Conservation (phyloP, 1,140 invertebrate species). For the Orius insidiosus region DNA sequence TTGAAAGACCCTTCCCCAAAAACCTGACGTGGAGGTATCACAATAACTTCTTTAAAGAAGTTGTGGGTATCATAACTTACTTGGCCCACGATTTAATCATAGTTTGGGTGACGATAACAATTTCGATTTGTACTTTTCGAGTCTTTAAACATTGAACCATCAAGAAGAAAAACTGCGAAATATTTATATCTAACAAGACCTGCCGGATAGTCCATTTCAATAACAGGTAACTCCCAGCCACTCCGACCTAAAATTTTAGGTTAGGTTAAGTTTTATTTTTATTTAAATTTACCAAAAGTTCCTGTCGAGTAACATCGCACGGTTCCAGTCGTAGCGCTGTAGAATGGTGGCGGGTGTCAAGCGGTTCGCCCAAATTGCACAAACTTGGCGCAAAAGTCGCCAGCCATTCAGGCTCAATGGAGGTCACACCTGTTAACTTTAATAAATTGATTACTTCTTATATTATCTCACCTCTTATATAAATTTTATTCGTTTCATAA, state of each 20-base stretch:
- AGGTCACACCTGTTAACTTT: slow-evolving; percentile 62
- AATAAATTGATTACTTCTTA: no score
- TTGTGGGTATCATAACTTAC: no score
- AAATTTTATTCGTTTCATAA: slow-evolving; percentile 70
- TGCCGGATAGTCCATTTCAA: slow-evolving; percentile 60
- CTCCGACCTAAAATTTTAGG: slow-evolving; percentile 33
- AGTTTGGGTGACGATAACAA: slow-evolving; percentile 51
- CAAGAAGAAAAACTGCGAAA: slow-evolving; percentile 72
- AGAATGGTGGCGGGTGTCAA: slow-evolving; percentile 40
- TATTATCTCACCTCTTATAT: slow-evolving; percentile 47
- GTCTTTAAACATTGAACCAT: slow-evolving; percentile 55
- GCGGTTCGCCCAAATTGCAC: slow-evolving; percentile 55
- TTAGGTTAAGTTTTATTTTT: not conserved
- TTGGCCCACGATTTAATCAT: slow-evolving; percentile 80
- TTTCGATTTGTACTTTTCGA: slow-evolving; percentile 44
- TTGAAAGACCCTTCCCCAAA: no score
- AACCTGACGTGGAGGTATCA: no score
- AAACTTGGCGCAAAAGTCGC: slow-evolving; percentile 57
- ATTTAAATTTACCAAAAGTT: slow-evolving; percentile 44
- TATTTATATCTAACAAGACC: slow-evolving; percentile 57
- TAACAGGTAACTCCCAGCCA: slow-evolving; percentile 59
- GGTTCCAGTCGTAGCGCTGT: slow-evolving; percentile 39
- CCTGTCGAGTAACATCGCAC: slow-evolving; percentile 60
- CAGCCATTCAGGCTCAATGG: slow-evolving; percentile 90
- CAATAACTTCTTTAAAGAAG: no score